Percentiles rank a stretch among this genome's conserved stretches.
These are phyloP conservation scores for Lampropteryx suffumata DNA, from an alignment of 2,888 invertebrate genomes.

Conservation along the genomic window DNA sequence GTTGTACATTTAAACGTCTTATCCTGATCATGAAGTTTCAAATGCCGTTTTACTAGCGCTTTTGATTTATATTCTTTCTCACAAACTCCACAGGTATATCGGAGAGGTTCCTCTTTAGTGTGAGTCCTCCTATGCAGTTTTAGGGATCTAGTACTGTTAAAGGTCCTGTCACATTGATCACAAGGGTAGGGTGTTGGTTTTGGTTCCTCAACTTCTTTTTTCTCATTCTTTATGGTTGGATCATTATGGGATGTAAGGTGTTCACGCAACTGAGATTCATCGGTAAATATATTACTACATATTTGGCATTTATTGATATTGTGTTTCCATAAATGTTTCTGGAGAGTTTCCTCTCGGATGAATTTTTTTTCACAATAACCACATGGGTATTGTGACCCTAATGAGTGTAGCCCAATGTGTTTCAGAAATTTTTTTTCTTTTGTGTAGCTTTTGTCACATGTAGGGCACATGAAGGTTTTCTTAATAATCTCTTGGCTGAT, in stretches of 20 bases:
- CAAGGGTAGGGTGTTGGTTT: constrained; percentile 8
- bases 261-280: constrained; percentile 38
- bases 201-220: neutral
- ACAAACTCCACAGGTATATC: constrained; percentile 72
- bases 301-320: constrained; percentile 38
- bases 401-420: constrained; percentile 67
- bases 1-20: constrained; percentile 78
- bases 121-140: constrained; percentile 14
- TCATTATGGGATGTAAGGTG: constrained; percentile 32
- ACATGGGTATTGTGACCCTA: constrained; percentile 46
- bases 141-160: constrained; percentile 3
- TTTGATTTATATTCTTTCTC: constrained; percentile 66
- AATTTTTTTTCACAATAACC: constrained; percentile 57
- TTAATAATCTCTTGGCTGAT: constrained; percentile 1
- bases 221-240: constrained; percentile 10
- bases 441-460: constrained; percentile 73
- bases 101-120: constrained; percentile 44
- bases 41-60: constrained; percentile 70
- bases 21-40: constrained; percentile 77
- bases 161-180: constrained; percentile 9
- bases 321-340: constrained; percentile 62
- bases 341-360: constrained; percentile 47
- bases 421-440: constrained; percentile 70
- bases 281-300: constrained; percentile 39
- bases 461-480: constrained; percentile 52